Evolutionary conservation across 2,797 vertebrate genomes (phyloP), one percentile per base, ranked within the genome.

Genomic region (Lagocephalus sceleratus): DNA sequence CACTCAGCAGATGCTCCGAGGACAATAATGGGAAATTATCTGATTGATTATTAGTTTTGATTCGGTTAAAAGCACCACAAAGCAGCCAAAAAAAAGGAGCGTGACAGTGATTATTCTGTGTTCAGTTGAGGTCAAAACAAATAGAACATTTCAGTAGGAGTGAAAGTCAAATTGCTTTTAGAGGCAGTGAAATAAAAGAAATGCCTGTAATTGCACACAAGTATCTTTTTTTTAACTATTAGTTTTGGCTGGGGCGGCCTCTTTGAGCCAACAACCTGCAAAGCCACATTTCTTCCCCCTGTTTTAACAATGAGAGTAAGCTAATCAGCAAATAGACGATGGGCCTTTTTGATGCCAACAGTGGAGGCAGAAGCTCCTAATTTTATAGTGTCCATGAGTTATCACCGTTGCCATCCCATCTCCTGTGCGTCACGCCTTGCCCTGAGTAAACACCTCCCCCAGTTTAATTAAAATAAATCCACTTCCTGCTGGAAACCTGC

Each of bases 391-490:
- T 73, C 76, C 58, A 50, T 66, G 66, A 76, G 57, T 78, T 77
- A 78, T 73, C 74, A 51, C 35, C 15, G 7, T 25, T 32, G 17
- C 39, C 56, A 55, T 79, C 78, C 83, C 54, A 54, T 82, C 74
- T 79, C 17, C 78, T 68, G 75, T 82, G 69, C 79, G 77, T 70
- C 73, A 49, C 58, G 65, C 54, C 65, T 68, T 56, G 63, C 70
- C 78, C 78, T 82, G 81, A 81, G 83, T 87, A 85, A 90, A 91
- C 85, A 85, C 70, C 55, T 60, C 63, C 73, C 51, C 60, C 73
- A 60, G 82, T 89, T 90, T 89, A 91, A 91, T 92, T 90, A 90
- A 90, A 91, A 91, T 90, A 87, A 89, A 92, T 90, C 88, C 83
- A 80, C 82, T 78, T 83, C 83, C 69, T 68, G 78, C 78, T 86